Evolutionary conservation across 2,888 invertebrate genomes (phyloP).

Genomic region (Melanargia galathea): DNA sequence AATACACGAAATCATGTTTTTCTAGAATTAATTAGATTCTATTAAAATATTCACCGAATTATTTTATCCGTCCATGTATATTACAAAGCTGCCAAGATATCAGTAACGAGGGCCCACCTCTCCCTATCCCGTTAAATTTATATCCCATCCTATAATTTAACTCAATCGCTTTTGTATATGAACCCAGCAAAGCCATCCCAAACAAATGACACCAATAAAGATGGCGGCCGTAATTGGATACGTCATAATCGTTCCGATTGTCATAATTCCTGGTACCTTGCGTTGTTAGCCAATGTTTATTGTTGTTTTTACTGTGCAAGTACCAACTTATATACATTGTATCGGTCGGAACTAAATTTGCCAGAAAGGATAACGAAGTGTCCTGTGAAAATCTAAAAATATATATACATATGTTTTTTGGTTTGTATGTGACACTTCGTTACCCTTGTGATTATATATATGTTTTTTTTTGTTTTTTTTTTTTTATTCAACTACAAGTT

Average conservation of each 20-base stretch:
- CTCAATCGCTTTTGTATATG: background rate
- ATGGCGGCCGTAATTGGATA: constrained; percentile 14
- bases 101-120: background rate
- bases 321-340: background rate
- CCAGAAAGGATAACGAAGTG: too few relatives aligned
- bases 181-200: background rate
- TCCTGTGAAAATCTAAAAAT: too few relatives aligned
- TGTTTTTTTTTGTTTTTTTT: too few relatives aligned
- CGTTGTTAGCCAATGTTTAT: constrained; percentile 16
- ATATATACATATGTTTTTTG: too few relatives aligned
- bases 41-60: background rate
- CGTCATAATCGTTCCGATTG: constrained; percentile 16
- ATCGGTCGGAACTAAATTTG: too few relatives aligned
- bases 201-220: constrained; percentile 21
- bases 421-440: too few relatives aligned
- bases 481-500: too few relatives aligned
- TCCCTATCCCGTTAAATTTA: constrained; percentile 1
- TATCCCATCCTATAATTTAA: constrained; percentile 4
- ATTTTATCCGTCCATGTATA: background rate
- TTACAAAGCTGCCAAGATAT: background rate
- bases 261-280: constrained; percentile 11
- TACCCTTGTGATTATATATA: too few relatives aligned
- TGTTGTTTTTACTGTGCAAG: background rate
- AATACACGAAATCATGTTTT: too few relatives aligned
- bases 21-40: background rate